Conservation (phyloP, 2,113 vertebrate species). For the Neopipo cinnamomea region DNA sequence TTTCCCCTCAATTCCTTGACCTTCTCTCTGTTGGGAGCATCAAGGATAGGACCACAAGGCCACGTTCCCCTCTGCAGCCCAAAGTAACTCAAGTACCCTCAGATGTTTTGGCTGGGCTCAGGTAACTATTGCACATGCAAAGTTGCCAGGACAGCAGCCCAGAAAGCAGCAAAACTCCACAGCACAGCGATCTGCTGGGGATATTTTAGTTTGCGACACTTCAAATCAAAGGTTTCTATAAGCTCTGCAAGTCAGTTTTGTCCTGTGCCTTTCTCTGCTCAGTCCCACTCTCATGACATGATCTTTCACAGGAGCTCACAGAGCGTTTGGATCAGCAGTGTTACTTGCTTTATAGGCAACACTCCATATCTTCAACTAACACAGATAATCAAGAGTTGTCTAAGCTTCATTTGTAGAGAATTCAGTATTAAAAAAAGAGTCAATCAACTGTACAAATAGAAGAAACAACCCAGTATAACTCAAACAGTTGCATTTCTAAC, state of each 20-base stretch:
- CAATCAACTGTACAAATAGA: neutral
- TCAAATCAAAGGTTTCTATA: neutral
- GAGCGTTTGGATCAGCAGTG: neutral
- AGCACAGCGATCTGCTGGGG: neutral
- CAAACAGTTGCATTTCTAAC: neutral
- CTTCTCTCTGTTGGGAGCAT: neutral
- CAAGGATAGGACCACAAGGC: no score
- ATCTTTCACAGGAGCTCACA: neutral
- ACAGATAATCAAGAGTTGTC: neutral
- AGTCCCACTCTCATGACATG: fast-evolving
- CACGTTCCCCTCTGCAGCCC: neutral
- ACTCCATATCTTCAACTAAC: neutral
- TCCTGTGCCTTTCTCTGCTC: neutral
- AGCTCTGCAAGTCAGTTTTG: neutral
- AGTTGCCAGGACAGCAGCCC: neutral
- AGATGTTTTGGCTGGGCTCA: neutral
- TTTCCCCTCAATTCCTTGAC: neutral
- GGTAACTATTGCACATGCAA: fast-evolving
- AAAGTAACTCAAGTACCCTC: neutral
- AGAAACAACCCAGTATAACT: neutral
- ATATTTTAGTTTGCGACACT: neutral
- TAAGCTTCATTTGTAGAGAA: neutral
- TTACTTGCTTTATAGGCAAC: neutral
- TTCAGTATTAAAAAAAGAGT: neutral
- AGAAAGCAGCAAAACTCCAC: neutral